phyloP scores from a whole-genome alignment of 2,888 invertebrate species.

The Thereva unica region DNA sequence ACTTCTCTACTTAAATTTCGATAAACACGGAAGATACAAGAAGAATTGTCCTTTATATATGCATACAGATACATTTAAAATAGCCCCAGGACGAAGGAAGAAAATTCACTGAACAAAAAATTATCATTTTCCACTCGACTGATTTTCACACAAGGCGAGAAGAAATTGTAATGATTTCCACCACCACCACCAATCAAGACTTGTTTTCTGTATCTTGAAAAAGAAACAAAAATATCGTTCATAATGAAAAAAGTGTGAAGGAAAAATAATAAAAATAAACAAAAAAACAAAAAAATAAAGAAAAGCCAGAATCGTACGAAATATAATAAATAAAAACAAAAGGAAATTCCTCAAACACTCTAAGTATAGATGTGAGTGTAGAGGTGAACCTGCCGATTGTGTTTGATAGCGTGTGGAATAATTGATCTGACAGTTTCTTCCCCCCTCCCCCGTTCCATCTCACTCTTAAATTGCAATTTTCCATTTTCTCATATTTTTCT shows the following conservation, averaged over 20 bases:
- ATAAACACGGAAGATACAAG: no score
- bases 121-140: slow-evolving; percentile 18
- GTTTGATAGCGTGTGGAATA: slow-evolving; percentile 45
- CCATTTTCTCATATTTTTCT: slow-evolving; percentile 16
- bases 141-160: slow-evolving; percentile 25
- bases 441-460: slow-evolving; percentile 18
- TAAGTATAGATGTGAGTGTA: no score
- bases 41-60: no score
- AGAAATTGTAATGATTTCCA: slow-evolving; percentile 15
- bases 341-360: no score
- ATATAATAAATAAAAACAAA: no score
- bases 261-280: not conserved
- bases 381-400: slow-evolving; percentile 38
- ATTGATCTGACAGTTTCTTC: slow-evolving; percentile 43
- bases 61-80: no score
- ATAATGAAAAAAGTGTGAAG: slow-evolving; percentile 21
- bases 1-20: no score
- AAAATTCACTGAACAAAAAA: slow-evolving; percentile 4
- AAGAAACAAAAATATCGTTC: slow-evolving; percentile 24
- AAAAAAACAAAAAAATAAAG: slow-evolving; percentile 8
- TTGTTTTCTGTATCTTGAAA: not conserved
- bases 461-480: slow-evolving; percentile 18
- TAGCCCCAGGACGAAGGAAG: not conserved
- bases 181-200: not conserved
- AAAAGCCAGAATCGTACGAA: slow-evolving; percentile 2